Base-by-base conservation (phyloP, 2,113 vertebrate species). In the human region DNA sequence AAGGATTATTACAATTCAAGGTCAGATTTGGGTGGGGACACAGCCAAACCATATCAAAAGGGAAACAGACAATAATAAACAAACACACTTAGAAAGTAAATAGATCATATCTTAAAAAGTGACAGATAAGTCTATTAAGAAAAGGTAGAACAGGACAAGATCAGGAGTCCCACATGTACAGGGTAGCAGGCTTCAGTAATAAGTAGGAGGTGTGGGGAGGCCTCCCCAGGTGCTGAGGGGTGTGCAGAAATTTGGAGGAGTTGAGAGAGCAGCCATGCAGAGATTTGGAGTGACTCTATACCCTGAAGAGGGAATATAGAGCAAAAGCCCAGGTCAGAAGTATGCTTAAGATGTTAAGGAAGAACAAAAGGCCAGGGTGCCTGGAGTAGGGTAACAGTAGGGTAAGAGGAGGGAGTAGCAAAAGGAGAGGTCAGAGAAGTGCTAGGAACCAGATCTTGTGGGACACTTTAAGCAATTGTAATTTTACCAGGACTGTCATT, bases 11-110 rank as follows among this genome's bases (percentile, higher is more conserved):
- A 64, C 12, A 32, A 64, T 64, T 32, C 12, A 32, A 32, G 27
- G 61, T 64, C 27, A 32, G 61, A 64, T 32, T 32, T 32, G 5
- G 27, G 12, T 64, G 30, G 27, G 13, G 27, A 64, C 27, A 64
- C 27, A 64, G 61, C 12, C 61, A 32, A n/a, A 68, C 32, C 32
- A n/a, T 68, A 68, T 68, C 84, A 14, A 73, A 48, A 50, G 16
- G 40, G 23, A 45, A 17, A 23, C 0, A 22, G 55, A 5, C 6
- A 9, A 0, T 23, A 32, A 70, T 18, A 6, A 50, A 48, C 14
- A 50, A 35, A 35, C 4, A 2, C 4, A 12, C 3, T 32, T 35
- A n/a, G 40, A 40, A 40, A 40, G 20, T 3, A 14, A 35, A 50
- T 10, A 25, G 61, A 6, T 40, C n/a, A 0, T 40, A 78, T 9